phyloP scores from a whole-genome alignment of 2,797 vertebrate species.

The Cottoperca gobio region DNA sequence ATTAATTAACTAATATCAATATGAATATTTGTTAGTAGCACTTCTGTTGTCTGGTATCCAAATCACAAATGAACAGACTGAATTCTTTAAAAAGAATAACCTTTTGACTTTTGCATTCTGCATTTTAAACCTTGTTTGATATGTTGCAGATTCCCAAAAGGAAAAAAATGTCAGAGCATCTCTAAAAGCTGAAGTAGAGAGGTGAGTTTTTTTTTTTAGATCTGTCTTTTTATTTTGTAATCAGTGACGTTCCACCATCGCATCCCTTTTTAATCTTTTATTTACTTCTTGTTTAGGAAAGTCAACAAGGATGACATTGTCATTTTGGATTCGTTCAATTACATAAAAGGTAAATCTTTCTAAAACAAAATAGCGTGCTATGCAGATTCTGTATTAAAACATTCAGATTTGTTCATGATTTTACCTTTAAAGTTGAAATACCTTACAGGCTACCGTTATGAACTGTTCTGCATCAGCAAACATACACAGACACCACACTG shows the following conservation, averaged over 20 bases:
- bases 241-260: not conserved
- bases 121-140: constrained; percentile 13
- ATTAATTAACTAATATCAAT: too few relatives aligned
- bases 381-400: not conserved
- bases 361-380: rapidly evolving
- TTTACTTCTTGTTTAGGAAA: constrained; percentile 77
- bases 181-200: constrained; percentile 88
- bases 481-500: constrained; percentile 89
- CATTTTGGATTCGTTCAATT: constrained; percentile 89
- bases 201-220: constrained; percentile 74
- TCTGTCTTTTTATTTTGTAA: not conserved
- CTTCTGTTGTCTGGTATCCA: not conserved
- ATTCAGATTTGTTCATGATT: not conserved
- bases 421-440: constrained; percentile 3
- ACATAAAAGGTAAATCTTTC: constrained; percentile 87
- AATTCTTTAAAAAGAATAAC: not conserved
- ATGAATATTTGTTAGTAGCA: not conserved
- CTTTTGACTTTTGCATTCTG: not conserved
- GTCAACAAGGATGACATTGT: constrained; percentile 88
- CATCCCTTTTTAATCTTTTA: constrained; percentile 4
- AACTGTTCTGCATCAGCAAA: constrained; percentile 89
- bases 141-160: constrained; percentile 84
- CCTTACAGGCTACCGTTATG: constrained; percentile 88
- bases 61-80: not conserved
- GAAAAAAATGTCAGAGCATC: constrained; percentile 85